Evolutionary conservation across 2,888 invertebrate genomes (phyloP).

Genomic region (Ennomos erosarius): DNA sequence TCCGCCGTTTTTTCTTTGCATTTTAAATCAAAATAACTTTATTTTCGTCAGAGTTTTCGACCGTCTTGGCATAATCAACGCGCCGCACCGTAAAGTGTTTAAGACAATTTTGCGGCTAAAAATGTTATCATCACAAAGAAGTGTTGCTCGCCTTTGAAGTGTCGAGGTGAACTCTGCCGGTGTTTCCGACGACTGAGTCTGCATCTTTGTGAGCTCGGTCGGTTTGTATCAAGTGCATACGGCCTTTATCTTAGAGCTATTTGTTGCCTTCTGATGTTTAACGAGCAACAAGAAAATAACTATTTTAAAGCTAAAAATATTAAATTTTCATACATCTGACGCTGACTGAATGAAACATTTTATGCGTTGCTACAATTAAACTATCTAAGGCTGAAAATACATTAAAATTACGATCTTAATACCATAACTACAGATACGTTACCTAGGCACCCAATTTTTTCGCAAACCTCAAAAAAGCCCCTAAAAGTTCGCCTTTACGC

Average conservation of each 20-base stretch:
- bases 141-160: slow-evolving; percentile 62
- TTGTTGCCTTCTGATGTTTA: too few relatives aligned
- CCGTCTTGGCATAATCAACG: slow-evolving; percentile 78
- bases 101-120: slow-evolving; percentile 72
- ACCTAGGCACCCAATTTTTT: slow-evolving; percentile 10
- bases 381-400: not conserved
- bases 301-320: too few relatives aligned
- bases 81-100: slow-evolving; percentile 69
- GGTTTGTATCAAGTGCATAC: slow-evolving; percentile 35
- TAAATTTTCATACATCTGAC: too few relatives aligned
- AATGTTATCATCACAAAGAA: slow-evolving; percentile 67
- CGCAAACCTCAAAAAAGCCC: slow-evolving; percentile 34
- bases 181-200: slow-evolving; percentile 37
- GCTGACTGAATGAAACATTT: too few relatives aligned
- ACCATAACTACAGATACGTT: not conserved
- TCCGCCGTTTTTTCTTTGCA: slow-evolving; percentile 71
- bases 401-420: not conserved
- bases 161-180: slow-evolving; percentile 49
- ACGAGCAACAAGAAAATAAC: too few relatives aligned
- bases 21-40: slow-evolving; percentile 82
- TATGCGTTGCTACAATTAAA: too few relatives aligned
- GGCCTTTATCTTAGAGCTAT: slow-evolving; percentile 26
- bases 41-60: slow-evolving; percentile 73
- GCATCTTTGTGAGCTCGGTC: slow-evolving; percentile 25
- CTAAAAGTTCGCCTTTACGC: slow-evolving; percentile 30